Evolutionary conservation across 2,888 invertebrate genomes (phyloP), one percentile per base, ranked within the genome.

Genomic region (Drosophila prostipennis): DNA sequence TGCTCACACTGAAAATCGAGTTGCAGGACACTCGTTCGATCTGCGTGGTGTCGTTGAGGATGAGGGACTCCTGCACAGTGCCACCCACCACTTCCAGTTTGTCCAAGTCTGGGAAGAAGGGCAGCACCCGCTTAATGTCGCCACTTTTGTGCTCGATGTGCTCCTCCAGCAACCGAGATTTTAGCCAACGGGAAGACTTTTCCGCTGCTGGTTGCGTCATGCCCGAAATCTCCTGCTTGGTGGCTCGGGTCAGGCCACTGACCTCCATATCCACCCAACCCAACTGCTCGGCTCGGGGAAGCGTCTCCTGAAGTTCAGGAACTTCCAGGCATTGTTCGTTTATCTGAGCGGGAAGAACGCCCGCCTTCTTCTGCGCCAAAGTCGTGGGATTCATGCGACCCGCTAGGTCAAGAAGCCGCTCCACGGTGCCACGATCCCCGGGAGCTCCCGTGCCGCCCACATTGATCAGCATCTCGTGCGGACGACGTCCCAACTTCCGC

Each of bases 401-500:
- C 0, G 90, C 90, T 49, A 65, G 76, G 53, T 91, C 89, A 63
- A 91, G 56, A 2, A 90, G 23, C 2, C 85, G 84, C 29, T 78
- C 71, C 1, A 91, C 64, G 2, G 77, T 89, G 49, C 80, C 79
- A 13, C 80, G 89, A 34, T 90, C 83, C 1, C 85, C 79, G 8
- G 82, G 82, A 10, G 85, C 87, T 3, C 87, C 55, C 0, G 85
- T 80, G 3, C 64, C 40, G 6, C 76, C 63, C n/a, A 77, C 67
- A 78, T 90, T 91, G 48, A 82, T 79, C 1, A 90, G 73, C 72
- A 90, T 78, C 46, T 82, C 80, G 0, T 72, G 36, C 2, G 77
- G 73, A 0, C 16, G 56, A 10, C 87, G 87, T 1, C 83, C 85
- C 0, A 73, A 77, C 29, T 70, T 71, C 0, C 36, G 42, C 6